phyloP scores from a whole-genome alignment of 1,140 invertebrate species.

The Antheraea pernyi region DNA sequence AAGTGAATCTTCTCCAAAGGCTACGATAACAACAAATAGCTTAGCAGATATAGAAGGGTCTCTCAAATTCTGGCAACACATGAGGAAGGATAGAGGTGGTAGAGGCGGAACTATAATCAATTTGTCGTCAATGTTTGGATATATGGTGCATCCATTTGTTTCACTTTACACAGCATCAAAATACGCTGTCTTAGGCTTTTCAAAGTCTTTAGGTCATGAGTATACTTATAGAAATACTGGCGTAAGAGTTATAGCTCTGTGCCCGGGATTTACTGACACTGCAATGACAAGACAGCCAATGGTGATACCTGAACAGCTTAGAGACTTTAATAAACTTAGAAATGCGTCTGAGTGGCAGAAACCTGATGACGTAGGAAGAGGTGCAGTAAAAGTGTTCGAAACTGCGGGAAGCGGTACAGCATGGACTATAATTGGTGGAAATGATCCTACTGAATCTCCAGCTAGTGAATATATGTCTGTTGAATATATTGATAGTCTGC shows the following conservation, averaged over 20 bases:
- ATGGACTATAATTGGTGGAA: neutral
- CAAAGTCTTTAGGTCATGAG: slow-evolving; percentile 67
- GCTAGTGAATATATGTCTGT: no score
- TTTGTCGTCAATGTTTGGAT: neutral
- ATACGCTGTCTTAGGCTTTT: no score
- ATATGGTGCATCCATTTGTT: neutral
- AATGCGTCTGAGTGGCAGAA: slow-evolving; percentile 38
- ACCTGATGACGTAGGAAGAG: slow-evolving; percentile 41
- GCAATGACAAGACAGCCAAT: slow-evolving; percentile 52
- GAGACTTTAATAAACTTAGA: slow-evolving; percentile 31
- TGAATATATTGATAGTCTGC: no score
- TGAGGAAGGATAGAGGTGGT: slow-evolving; percentile 4
- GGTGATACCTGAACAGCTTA: slow-evolving; percentile 26
- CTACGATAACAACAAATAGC: neutral
- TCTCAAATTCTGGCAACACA: neutral
- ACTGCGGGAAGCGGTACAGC: slow-evolving; percentile 12
- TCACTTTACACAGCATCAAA: slow-evolving; percentile 80
- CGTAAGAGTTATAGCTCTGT: slow-evolving; percentile 75
- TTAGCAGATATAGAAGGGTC: neutral
- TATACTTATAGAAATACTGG: slow-evolving; percentile 45
- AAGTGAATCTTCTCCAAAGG: neutral
- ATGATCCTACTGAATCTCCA: neutral
- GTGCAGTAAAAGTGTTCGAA: slow-evolving; percentile 46
- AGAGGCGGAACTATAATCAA: slow-evolving; percentile 9
- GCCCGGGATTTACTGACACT: slow-evolving; percentile 77